Conservation (phyloP, 2,888 invertebrate genomes). For the Phaonia tiefii region DNA sequence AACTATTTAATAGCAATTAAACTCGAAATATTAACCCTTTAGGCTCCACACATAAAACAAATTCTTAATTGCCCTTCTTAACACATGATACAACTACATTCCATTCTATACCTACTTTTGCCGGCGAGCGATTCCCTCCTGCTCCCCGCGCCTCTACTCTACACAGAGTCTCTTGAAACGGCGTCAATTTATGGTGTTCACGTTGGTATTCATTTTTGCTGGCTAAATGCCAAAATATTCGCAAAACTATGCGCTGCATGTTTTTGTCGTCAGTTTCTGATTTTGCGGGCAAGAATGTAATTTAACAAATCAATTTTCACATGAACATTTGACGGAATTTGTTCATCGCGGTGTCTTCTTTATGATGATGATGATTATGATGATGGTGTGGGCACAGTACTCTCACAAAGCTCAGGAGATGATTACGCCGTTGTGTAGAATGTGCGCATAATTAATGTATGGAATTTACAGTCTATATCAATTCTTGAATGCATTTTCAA, state of each 20-base stretch:
- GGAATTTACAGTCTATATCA: neutral
- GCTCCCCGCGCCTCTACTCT: no score
- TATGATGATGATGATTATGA: neutral
- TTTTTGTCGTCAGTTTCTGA: conserved; percentile 25
- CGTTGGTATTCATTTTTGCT: neutral
- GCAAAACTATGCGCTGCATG: conserved; percentile 34
- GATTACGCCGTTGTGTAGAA: no score
- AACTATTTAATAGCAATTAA: no score
- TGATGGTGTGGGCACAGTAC: no score
- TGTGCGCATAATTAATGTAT: neutral
- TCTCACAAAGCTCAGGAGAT: no score
- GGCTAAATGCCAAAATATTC: conserved; percentile 29
- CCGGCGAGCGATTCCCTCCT: no score
- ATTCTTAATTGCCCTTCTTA: no score
- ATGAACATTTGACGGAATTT: conserved; percentile 14
- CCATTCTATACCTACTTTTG: no score
- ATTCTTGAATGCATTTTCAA: no score
- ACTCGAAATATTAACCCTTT: no score
- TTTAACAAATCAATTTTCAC: conserved; percentile 34
- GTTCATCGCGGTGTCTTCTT: conserved; percentile 21
- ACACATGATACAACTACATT: no score
- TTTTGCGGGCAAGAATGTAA: conserved; percentile 19
- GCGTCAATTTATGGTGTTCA: neutral
- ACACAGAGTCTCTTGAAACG: neutral
- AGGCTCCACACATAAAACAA: no score